These are phyloP conservation scores for Mylabris phalerata DNA, from an alignment of 1,140 invertebrate genomes.

Conservation along the genomic window DNA sequence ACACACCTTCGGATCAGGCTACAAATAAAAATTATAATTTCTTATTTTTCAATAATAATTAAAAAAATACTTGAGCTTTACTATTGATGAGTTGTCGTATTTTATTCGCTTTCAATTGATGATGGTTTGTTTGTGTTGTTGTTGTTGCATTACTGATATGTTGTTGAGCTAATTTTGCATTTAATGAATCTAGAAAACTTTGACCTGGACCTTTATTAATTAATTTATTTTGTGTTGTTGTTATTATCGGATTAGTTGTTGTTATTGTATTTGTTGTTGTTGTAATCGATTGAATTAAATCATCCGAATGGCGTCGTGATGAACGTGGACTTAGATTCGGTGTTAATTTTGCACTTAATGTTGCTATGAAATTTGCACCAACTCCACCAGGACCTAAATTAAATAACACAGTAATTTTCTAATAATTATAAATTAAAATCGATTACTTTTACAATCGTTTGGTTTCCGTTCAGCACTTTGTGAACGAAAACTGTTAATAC, in stretches of 20 bases:
- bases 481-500: slow-evolving; percentile 43
- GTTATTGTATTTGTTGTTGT: slow-evolving; percentile 11
- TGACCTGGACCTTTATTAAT: slow-evolving; percentile 41
- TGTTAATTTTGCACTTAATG: slow-evolving; percentile 63
- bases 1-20: slow-evolving; percentile 63
- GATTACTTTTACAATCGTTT: slow-evolving; percentile 22
- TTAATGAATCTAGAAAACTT: slow-evolving; percentile 67
- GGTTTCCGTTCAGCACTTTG: slow-evolving; percentile 51
- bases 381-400: slow-evolving; percentile 45
- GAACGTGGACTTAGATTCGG: slow-evolving; percentile 51
- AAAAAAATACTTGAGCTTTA: slow-evolving; percentile 51
- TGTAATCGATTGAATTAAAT: slow-evolving; percentile 37
- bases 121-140: slow-evolving; percentile 35
- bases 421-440: neutral
- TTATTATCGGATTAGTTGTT: slow-evolving; percentile 32
- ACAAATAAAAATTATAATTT: neutral
- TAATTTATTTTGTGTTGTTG: slow-evolving; percentile 28
- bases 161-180: slow-evolving; percentile 63
- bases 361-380: slow-evolving; percentile 61
- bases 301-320: slow-evolving; percentile 39
- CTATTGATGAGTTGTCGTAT: slow-evolving; percentile 58
- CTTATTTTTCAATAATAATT: neutral
- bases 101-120: slow-evolving; percentile 39
- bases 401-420: no score
- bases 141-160: slow-evolving; percentile 35